Base-by-base conservation (phyloP, 2,888 invertebrate species). In the Drosophila quinaria region DNA sequence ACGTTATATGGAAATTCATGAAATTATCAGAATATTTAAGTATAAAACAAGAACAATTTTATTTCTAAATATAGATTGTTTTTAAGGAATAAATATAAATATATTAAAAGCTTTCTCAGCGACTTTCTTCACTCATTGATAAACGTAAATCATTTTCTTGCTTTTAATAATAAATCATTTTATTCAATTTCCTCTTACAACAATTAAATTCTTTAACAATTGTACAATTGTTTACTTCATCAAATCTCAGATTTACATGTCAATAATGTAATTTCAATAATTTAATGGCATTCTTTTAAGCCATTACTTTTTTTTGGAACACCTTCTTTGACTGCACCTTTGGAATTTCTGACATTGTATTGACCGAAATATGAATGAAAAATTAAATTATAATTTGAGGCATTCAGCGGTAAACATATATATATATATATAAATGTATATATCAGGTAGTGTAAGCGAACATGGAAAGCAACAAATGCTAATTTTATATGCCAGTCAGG, bases 401-500 rank as follows among this genome's bases (percentile, higher is more conserved):
- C 29, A 37, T 52, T 31, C 41, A 41, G 56, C 50, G 44, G 61
- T 29, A 46, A 46, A 52, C 33, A 52, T 19, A 13, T 17, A 37
- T 15, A 52, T 19, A 41, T 19, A 11, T 17, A 47, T 15, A 59
- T 13, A 41, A 55, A 46, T 25, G 37, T 39, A n/a, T n/a, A n/a
- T n/a, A n/a, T 19, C 31, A 50, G 58, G 15, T 54, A n/a, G 59
- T 25, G 42, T 29, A 29, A 29, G 29, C 44, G 41, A 74, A 74
- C 29, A 58, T 73, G 70, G 55, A 62, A 62, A 61, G 67, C 68
- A 42, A 35, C 41, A 58, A 69, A 35, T 58, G 75, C 66, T 74
- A 42, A 83, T 87, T 87, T 74, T 11, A 55, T 67, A 83, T 84
- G 73, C 87, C 68, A 74, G 70, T 74, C 81, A 78, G 66, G 73